Evolutionary conservation across 2,797 vertebrate species (phyloP).

Genomic region (Danio jaintianensis): DNA sequence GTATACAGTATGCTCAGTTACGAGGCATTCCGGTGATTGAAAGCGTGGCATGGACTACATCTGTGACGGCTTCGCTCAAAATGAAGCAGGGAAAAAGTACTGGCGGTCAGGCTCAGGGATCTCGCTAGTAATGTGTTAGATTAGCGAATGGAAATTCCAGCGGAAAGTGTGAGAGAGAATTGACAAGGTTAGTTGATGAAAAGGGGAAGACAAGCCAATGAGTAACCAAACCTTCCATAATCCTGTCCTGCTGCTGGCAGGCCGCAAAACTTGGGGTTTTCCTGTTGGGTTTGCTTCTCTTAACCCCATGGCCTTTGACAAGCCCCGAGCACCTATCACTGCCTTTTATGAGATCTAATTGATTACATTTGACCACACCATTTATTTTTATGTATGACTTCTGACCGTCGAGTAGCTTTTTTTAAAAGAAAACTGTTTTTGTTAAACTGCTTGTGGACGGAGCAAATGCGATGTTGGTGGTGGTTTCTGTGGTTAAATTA

Average conservation of each 20-base stretch:
- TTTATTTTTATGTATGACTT: slow-evolving; percentile 53
- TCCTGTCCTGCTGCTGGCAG: slow-evolving; percentile 54
- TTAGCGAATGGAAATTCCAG: slow-evolving; percentile 61
- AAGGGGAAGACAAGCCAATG: slow-evolving; percentile 52
- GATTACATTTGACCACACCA: slow-evolving; percentile 53
- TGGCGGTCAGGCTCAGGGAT: slow-evolving; percentile 44
- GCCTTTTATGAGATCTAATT: slow-evolving; percentile 57
- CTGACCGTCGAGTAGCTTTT: slow-evolving; percentile 43
- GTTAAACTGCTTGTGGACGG: slow-evolving; percentile 37
- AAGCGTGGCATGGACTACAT: slow-evolving; percentile 26
- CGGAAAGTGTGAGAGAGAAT: slow-evolving; percentile 46
- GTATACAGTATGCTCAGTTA: slow-evolving; percentile 27
- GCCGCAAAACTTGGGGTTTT: slow-evolving; percentile 47
- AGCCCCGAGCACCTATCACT: slow-evolving; percentile 48
- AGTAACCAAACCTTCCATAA: slow-evolving; percentile 60
- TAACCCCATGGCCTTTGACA: slow-evolving; percentile 50
- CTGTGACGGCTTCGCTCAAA: neutral
- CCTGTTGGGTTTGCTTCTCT: slow-evolving; percentile 52
- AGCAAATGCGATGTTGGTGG: slow-evolving; percentile 43
- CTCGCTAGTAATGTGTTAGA: slow-evolving; percentile 51
- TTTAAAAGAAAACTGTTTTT: slow-evolving; percentile 51
- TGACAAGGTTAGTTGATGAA: slow-evolving; percentile 58
- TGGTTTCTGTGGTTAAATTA: slow-evolving; percentile 50
- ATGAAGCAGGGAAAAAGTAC: neutral
- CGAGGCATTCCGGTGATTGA: slow-evolving; percentile 29